Base-by-base conservation (phyloP, 2,888 invertebrate genomes). In the Tiliacea aurago region DNA sequence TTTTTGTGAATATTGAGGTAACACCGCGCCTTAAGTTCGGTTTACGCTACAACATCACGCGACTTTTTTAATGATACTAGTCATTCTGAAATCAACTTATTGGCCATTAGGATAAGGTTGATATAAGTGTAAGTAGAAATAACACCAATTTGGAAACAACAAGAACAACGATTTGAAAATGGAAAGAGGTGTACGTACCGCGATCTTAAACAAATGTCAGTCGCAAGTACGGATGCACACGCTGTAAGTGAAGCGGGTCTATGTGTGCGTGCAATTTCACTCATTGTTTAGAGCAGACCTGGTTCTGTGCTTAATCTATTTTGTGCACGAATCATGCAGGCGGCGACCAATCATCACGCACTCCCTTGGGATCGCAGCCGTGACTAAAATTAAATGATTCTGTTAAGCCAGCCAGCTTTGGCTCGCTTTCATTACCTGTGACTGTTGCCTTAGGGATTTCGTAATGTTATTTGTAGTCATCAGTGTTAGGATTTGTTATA, bases 351-450 rank as follows among this genome's bases (percentile, higher is more conserved):
- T 83, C 76, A 81, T 55, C 72, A 73, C 63, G 43, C 56, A 59
- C 41, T 11, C 64, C 61, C 67, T 49, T 59, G 81, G 86, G 84
- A 68, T 23, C 28, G 65, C 33, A 4, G 20, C 61, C 86, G 86
- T 86, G 84, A 81, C 76, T 72, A 73, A 82, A 76, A 75, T 86
- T 78, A 73, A 78, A 76, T 81, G 76, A 80, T 78, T 74, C 45
- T 55, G 70, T 68, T 71, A 83, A 63, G 73, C 75, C 53, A 23
- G 47, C 15, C 18, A 37, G 85, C 66, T 74, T 65, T 49, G n/a
- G 37, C 55, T 74, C 11, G 79, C 64, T 84, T 81, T 82, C 74
- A 84, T 84, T 78, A 73, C 47, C 61, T 64, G 47, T 80, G 58
- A 55, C 49, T 43, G 10, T n/a, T 37, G 33, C 83, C 45, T 55